These are phyloP conservation scores for Ecliptopera silaceata DNA, from an alignment of 2,888 invertebrate genomes.

Conservation along the genomic window DNA sequence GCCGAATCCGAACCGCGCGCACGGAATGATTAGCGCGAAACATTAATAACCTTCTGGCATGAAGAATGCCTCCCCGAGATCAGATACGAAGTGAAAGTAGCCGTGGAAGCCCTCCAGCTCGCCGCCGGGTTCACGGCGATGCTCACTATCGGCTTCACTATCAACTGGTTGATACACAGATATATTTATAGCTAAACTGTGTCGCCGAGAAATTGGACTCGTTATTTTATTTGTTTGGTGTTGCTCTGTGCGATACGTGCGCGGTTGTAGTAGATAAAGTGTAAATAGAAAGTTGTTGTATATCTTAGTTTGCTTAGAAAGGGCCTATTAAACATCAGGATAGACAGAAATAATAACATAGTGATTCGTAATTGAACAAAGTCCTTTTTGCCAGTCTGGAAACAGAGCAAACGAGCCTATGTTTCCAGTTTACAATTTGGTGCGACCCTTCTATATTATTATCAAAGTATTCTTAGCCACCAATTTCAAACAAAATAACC, in stretches of 20 bases:
- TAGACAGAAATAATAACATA: not conserved
- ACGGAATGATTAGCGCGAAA: constrained; percentile 64
- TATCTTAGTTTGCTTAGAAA: constrained; percentile 15
- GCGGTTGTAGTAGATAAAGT: not conserved
- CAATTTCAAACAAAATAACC: not conserved
- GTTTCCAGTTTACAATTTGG: not conserved
- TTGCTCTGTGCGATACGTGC: not conserved
- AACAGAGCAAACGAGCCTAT: not conserved
- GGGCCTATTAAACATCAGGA: constrained; percentile 9
- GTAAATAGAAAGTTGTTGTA: constrained; percentile 18
- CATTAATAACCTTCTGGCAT: constrained; percentile 43
- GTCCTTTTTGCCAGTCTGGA: not conserved
- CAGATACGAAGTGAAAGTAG: constrained; percentile 1
- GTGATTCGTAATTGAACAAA: not conserved
- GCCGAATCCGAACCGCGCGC: constrained; percentile 18
- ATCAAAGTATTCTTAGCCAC: not conserved
- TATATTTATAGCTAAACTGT: not conserved
- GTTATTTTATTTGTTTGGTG: not conserved
- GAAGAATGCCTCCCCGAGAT: constrained; percentile 3
- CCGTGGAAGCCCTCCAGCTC: not conserved
- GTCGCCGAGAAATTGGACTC: not conserved
- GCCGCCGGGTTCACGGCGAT: not conserved
- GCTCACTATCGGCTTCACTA: not conserved
- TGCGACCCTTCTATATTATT: not conserved
- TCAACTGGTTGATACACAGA: not conserved